Evolutionary conservation across 2,797 vertebrate species (phyloP).

Genomic region (Aeoliscus strigatus): DNA sequence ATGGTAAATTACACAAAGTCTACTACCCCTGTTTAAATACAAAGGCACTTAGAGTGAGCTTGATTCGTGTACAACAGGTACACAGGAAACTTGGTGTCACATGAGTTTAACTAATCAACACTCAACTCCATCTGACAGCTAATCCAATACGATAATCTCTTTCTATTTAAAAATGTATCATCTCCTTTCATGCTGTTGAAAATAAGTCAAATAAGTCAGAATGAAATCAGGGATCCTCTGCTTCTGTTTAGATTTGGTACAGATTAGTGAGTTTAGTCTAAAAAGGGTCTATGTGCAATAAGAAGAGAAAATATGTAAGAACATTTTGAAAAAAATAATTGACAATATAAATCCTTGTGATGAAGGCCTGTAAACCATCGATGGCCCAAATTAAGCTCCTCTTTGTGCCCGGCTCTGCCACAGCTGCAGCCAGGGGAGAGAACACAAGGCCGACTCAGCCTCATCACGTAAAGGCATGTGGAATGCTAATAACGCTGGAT

Average conservation of each 20-base stretch:
- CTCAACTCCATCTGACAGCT: not conserved
- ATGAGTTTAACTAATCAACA: slow-evolving; percentile 7
- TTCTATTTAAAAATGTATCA: slow-evolving; percentile 6
- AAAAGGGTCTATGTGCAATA: slow-evolving; percentile 5
- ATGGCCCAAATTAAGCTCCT: slow-evolving; percentile 58
- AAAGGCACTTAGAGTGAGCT: too few relatives aligned
- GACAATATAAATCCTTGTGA: slow-evolving; percentile 51
- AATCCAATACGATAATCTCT: slow-evolving; percentile 5
- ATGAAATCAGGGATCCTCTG: not conserved
- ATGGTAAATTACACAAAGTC: too few relatives aligned
- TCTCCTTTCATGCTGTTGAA: not conserved
- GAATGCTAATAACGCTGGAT: slow-evolving; percentile 72
- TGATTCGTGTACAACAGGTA: too few relatives aligned
- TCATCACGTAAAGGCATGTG: slow-evolving; percentile 54
- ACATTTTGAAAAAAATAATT: slow-evolving; percentile 44
- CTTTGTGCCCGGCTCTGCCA: slow-evolving; percentile 61
- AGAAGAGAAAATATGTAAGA: slow-evolving; percentile 3
- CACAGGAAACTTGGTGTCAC: not conserved
- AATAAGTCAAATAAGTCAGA: not conserved
- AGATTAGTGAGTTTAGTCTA: slow-evolving; percentile 1
- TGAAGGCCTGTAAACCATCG: slow-evolving; percentile 26
- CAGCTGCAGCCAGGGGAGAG: slow-evolving; percentile 66
- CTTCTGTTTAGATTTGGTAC: not conserved
- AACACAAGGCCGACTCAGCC: slow-evolving; percentile 64
- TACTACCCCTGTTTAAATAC: too few relatives aligned